phyloP scores from a whole-genome alignment of 2,888 invertebrate genomes.

The Serrognathus titanus region DNA sequence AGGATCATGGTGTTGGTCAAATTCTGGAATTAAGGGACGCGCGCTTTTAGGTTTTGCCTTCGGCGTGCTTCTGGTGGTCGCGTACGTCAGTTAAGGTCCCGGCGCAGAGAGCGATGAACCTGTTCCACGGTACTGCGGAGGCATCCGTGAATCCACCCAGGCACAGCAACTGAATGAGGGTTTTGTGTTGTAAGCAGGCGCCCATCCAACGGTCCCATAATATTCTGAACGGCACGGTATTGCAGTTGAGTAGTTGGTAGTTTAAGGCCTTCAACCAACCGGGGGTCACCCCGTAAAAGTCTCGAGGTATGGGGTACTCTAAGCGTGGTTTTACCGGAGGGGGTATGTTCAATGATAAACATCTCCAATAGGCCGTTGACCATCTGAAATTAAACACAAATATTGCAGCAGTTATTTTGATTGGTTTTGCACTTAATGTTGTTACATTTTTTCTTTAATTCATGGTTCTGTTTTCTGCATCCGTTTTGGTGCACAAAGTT shows the following conservation, averaged over 20 bases:
- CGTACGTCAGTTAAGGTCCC: slow-evolving; percentile 63
- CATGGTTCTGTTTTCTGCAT: no score
- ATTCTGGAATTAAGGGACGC: slow-evolving; percentile 49
- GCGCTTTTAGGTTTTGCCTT: not conserved
- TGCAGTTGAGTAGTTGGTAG: slow-evolving; percentile 61
- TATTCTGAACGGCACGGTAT: slow-evolving; percentile 41
- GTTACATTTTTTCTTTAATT: no score
- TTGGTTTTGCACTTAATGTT: no score
- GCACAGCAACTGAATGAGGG: slow-evolving; percentile 65
- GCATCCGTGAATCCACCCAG: slow-evolving; percentile 65
- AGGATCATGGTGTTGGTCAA: slow-evolving; percentile 75
- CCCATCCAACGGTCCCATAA: slow-evolving; percentile 60
- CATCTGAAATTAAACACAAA: no score
- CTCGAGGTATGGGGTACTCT: slow-evolving; percentile 68
- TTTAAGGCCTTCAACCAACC: slow-evolving; percentile 76
- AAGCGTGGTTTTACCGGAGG: slow-evolving; percentile 78
- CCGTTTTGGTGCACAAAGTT: no score
- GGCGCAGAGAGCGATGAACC: slow-evolving; percentile 72
- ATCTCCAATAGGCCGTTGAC: slow-evolving; percentile 80
- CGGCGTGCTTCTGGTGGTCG: not conserved
- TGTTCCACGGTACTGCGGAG: slow-evolving; percentile 65
- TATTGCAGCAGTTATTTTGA: no score
- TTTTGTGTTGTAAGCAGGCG: slow-evolving; percentile 61
- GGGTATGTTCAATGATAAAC: slow-evolving; percentile 69
- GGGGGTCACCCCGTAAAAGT: slow-evolving; percentile 71